A percentile compares a stretch with the other conserved stretches of the same genome.
These are phyloP conservation scores for Malurus melanocephalus DNA, from an alignment of 2,113 vertebrate genomes.

Conservation along the genomic window DNA sequence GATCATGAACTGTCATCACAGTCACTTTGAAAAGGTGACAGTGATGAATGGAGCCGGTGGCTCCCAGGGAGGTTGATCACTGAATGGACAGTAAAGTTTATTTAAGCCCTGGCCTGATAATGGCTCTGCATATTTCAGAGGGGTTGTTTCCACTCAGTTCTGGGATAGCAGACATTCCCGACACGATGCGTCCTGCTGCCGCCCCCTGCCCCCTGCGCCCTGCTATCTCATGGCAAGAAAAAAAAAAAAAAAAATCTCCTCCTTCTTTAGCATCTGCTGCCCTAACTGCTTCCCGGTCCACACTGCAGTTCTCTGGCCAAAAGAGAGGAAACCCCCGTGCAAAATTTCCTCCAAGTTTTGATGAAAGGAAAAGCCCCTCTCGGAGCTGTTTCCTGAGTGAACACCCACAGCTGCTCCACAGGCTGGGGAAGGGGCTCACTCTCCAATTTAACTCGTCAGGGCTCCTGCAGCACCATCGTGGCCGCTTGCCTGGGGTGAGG, in stretches of 20 bases:
- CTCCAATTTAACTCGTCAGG: rapidly evolving
- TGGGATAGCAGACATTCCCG: conserved; percentile 63
- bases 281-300: rapidly evolving
- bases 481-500: rapidly evolving
- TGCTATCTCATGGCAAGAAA: neutral
- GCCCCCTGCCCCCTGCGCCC: neutral
- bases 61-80: conserved; percentile 72
- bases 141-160: conserved; percentile 64
- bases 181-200: neutral
- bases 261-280: neutral
- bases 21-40: conserved; percentile 80
- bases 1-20: conserved; percentile 81
- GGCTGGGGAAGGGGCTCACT: neutral
- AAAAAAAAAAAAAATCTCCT: neutral
- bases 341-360: neutral
- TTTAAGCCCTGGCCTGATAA: conserved; percentile 80
- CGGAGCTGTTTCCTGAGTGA: rapidly evolving
- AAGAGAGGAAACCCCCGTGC: neutral
- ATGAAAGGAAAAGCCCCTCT: neutral
- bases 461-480: rapidly evolving
- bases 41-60: conserved; percentile 76
- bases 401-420: neutral
- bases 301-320: neutral
- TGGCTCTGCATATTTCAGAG: conserved; percentile 69
- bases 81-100: conserved; percentile 80